Conservation (phyloP, 2,888 invertebrate species). For the Leptopilina syphax region DNA sequence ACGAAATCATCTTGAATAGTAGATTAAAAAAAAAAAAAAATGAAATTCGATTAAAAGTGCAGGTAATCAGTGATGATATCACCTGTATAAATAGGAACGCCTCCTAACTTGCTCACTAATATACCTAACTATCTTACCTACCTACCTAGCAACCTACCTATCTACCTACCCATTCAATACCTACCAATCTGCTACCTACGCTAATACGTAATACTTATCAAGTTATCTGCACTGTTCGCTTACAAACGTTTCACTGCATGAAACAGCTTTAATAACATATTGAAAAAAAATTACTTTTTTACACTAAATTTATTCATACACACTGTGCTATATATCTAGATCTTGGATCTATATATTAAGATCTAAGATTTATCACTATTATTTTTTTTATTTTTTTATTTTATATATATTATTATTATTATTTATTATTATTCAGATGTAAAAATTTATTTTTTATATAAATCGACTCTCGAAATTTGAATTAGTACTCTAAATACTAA, state of each 20-base stretch:
- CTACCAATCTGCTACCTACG: conserved; percentile 38
- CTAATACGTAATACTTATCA: conserved; percentile 28
- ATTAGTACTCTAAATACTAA: too few species aligned
- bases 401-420: too few species aligned
- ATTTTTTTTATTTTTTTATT: too few species aligned
- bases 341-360: not conserved
- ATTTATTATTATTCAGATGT: too few species aligned
- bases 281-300: not conserved
- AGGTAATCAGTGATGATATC: conserved; percentile 76
- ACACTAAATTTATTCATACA: not conserved
- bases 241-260: not conserved
- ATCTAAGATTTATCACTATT: too few species aligned
- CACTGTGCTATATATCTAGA: too few species aligned
- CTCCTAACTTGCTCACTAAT: conserved; percentile 63
- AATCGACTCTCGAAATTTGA: too few species aligned
- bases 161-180: conserved; percentile 21
- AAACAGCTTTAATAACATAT: conserved; percentile 16
- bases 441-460: too few species aligned
- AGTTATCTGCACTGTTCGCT: conserved; percentile 29
- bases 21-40: not conserved
- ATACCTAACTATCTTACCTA: conserved; percentile 28
- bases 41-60: conserved; percentile 73
- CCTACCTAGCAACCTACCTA: conserved; percentile 26
- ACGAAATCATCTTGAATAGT: not conserved
- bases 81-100: conserved; percentile 75